phyloP scores from a whole-genome alignment of 2,888 invertebrate species.

The Thera britannica region DNA sequence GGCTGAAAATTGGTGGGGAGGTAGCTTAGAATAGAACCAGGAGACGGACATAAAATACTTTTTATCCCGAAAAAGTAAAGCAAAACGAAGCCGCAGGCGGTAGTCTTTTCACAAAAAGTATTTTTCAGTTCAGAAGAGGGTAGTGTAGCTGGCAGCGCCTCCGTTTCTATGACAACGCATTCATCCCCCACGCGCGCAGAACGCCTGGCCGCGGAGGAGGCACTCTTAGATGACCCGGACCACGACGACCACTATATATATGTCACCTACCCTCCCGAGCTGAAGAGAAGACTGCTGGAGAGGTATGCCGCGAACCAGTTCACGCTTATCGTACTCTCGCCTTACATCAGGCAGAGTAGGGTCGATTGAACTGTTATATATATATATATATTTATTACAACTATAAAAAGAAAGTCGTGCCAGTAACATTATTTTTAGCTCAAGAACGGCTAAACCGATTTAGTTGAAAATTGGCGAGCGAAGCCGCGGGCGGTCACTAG shows the following conservation, averaged over 20 bases:
- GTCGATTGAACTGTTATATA: slow-evolving; percentile 51
- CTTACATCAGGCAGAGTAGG: slow-evolving; percentile 70
- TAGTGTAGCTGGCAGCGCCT: slow-evolving; percentile 87
- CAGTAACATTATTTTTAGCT: too few relatives aligned
- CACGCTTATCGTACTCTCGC: slow-evolving; percentile 72
- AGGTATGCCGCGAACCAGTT: slow-evolving; percentile 85
- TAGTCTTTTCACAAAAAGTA: too few relatives aligned
- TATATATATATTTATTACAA: not conserved
- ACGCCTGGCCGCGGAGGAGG: slow-evolving; percentile 73
- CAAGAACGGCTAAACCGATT: too few relatives aligned
- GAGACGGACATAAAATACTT: too few relatives aligned
- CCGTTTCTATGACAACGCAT: slow-evolving; percentile 87
- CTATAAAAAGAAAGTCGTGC: not conserved
- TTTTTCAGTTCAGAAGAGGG: slow-evolving; percentile 87
- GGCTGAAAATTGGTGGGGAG: too few relatives aligned
- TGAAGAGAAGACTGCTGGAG: slow-evolving; percentile 92
- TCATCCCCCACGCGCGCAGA: slow-evolving; percentile 86
- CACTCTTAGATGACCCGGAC: slow-evolving; percentile 74
- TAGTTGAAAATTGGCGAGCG: too few relatives aligned
- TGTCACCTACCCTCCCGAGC: slow-evolving; percentile 94
- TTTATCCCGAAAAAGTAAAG: too few relatives aligned
- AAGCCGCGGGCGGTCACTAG: too few relatives aligned
- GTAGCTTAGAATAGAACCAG: too few relatives aligned
- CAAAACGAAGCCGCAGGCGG: too few relatives aligned
- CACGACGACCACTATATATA: slow-evolving; percentile 93